Evolutionary conservation across 2,888 invertebrate genomes (phyloP).

Genomic region (Drosophila colorata): DNA sequence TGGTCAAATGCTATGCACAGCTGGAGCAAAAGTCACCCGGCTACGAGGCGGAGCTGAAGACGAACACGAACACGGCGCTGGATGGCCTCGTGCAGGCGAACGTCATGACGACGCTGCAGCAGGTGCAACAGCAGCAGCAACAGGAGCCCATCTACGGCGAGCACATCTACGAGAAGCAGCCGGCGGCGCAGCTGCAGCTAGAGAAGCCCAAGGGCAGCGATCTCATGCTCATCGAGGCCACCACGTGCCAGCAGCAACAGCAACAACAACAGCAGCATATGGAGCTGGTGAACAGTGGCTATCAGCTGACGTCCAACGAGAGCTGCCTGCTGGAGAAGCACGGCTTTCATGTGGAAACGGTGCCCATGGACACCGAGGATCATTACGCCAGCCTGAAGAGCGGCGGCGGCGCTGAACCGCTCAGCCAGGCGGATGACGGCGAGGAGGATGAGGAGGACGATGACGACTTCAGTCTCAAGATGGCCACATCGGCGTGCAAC

Average conservation of each 20-base stretch:
- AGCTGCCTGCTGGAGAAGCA: slow-evolving; percentile 63
- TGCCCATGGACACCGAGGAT: slow-evolving; percentile 67
- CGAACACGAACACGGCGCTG: slow-evolving; percentile 21
- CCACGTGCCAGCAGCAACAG: slow-evolving; percentile 57
- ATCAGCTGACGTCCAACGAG: slow-evolving; percentile 30
- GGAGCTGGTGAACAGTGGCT: slow-evolving; percentile 53
- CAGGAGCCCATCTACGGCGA: slow-evolving; percentile 48
- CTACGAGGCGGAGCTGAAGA: slow-evolving; percentile 66
- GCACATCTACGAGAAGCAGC: slow-evolving; percentile 55
- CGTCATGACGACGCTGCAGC: slow-evolving; percentile 37
- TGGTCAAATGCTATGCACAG: slow-evolving; percentile 55
- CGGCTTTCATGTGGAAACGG: slow-evolving; percentile 57
- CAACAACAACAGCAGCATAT: slow-evolving; percentile 43
- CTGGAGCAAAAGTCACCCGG: slow-evolving; percentile 61
- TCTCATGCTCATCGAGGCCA: slow-evolving; percentile 44
- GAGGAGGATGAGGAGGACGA: slow-evolving; percentile 82
- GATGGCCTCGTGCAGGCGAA: slow-evolving; percentile 28
- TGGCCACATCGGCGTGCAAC: slow-evolving; percentile 80
- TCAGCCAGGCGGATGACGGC: slow-evolving; percentile 37
- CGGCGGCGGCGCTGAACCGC: not conserved
- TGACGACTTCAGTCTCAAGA: slow-evolving; percentile 82
- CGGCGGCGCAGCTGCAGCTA: slow-evolving; percentile 37
- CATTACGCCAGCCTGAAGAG: slow-evolving; percentile 38
- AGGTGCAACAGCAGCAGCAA: slow-evolving; percentile 50
- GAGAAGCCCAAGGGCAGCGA: slow-evolving; percentile 45